Percentiles rank a stretch among this genome's conserved stretches.
Conservation (phyloP, 2,797 vertebrate species). For the Urosaurus nigricauda region DNA sequence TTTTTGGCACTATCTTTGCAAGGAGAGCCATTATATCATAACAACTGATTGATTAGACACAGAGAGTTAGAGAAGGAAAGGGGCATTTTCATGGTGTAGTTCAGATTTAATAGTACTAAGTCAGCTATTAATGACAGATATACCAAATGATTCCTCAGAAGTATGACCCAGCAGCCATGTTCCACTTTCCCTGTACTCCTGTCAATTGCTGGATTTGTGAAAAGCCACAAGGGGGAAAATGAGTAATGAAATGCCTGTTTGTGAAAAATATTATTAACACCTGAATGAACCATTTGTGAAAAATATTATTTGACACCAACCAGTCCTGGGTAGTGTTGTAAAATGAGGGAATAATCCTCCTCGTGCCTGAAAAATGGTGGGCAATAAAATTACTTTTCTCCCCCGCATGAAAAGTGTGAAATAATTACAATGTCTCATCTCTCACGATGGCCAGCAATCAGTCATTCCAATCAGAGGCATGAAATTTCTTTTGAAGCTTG, state of each 20-base stretch:
- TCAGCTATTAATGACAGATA: background rate
- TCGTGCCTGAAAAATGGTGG: no score
- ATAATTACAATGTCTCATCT: no score
- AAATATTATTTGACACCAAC: background rate
- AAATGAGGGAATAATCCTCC: no score
- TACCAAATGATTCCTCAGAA: background rate
- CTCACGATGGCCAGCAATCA: no score
- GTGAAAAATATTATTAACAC: no score
- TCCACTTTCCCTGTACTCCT: background rate
- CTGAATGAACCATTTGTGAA: no score
- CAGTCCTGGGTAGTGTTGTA: background rate
- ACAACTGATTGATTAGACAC: slow-evolving; percentile 65
- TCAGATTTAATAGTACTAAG: slow-evolving; percentile 63
- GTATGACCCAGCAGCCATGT: background rate
- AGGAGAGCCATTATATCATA: slow-evolving; percentile 57
- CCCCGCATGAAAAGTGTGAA: no score
- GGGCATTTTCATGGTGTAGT: slow-evolving; percentile 70
- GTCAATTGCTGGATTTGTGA: background rate
- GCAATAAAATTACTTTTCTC: no score
- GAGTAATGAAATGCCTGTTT: no score
- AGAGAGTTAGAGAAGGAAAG: slow-evolving; percentile 66
- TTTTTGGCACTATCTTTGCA: slow-evolving; percentile 61
- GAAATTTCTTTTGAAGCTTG: no score
- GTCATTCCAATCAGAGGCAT: no score
- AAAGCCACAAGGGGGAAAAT: background rate